phyloP scores from a whole-genome alignment of 2,888 invertebrate species.

The Rhagophthalmus giganteus region DNA sequence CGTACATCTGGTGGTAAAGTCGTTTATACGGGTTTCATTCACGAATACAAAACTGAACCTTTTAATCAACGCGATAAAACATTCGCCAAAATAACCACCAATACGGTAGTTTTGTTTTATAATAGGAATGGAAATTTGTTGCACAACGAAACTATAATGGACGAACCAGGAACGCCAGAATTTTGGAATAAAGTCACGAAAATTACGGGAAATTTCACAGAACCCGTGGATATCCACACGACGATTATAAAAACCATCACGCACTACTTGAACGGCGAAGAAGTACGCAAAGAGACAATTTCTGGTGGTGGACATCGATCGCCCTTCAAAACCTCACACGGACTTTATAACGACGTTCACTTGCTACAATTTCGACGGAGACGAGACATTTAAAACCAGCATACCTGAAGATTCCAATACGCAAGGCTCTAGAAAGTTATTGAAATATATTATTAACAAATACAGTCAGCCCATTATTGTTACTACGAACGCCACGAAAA shows the following conservation, averaged over 20 bases:
- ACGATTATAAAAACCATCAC: constrained; percentile 2
- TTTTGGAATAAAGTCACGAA: constrained; percentile 20
- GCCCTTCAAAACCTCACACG: constrained; percentile 1
- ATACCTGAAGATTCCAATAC: too few relatives aligned
- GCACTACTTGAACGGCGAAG: constrained; percentile 7
- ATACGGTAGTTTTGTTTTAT: constrained; percentile 2
- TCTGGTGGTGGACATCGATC: background rate
- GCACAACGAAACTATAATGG: constrained; percentile 8
- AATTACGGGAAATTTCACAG: constrained; percentile 2
- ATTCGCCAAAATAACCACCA: background rate
- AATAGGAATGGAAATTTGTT: background rate
- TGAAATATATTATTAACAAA: constrained; percentile 4
- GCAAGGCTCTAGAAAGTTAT: background rate
- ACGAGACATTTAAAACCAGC: too few relatives aligned
- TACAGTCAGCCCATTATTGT: constrained; percentile 8
- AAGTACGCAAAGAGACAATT: constrained; percentile 6
- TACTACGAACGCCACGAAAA: constrained; percentile 2
- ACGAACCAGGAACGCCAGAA: background rate
- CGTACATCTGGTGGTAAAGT: background rate
- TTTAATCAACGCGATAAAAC: background rate
- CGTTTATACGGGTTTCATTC: background rate
- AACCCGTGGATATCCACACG: constrained; percentile 1
- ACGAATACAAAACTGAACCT: background rate
- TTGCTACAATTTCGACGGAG: background rate
- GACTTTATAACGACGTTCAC: constrained; percentile 5